Evolutionary conservation across 1,140 invertebrate species (phyloP), one percentile per base, ranked within the genome.

Genomic region (Aplysia californica): DNA sequence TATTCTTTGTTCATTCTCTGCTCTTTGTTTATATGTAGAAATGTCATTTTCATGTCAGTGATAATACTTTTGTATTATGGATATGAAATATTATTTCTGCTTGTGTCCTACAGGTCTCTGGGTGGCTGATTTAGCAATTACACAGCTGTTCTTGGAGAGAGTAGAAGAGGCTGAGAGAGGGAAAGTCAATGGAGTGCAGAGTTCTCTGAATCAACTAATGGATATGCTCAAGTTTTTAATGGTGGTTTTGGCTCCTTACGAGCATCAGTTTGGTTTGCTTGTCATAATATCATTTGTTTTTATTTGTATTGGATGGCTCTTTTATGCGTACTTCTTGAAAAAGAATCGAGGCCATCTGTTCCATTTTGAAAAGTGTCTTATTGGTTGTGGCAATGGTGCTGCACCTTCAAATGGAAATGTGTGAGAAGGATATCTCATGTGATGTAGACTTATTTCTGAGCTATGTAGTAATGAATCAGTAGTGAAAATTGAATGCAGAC

Each of bases 111-210:
- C 81, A 83, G 90, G 91, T 55, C 79, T 93, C 20, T 93, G 92
- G 93, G 86, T 92, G 56, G 88, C 91, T 3, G 93, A 93, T 84
- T 81, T 93, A n/a, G 87, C 89, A 2, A 90, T 93, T 20, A 92
- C 91, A 31, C 92, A 93, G 82, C 86, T 93, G n/a, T 88, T 93
- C 80, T 91, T 93, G 82, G 91, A 93, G 80, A 83, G 83, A 15
- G 90, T 93, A 5, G 80, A 80, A 20, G 92, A 92, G 77, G 79
- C 78, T 18, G 86, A 92, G 72, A 79, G 92, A 33, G 92, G 92
- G 6, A 86, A 90, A 20, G 88, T 93, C 0, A 91, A 90, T 80
- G 92, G 92, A 4, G 91, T 93, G 31, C 92, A 93, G 80, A 90
- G 86, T 66, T 91, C 92, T 0, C 78, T 92, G 4, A 92, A 92